These are phyloP conservation scores for Trididemnum clinides DNA, from an alignment of 23 tunicate genomes.

Conservation along the genomic window DNA sequence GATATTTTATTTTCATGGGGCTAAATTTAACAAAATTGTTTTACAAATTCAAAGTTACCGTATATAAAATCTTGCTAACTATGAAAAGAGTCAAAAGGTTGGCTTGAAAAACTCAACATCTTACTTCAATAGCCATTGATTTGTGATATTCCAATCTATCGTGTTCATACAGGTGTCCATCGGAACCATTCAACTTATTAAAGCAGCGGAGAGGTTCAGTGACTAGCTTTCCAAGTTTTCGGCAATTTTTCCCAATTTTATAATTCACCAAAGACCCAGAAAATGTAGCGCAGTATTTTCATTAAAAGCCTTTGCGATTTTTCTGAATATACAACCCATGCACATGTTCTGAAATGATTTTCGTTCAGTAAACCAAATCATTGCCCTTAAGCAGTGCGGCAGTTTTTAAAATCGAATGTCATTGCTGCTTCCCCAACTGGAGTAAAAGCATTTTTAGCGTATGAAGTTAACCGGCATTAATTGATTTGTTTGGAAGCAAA, in stretches of 20 bases:
- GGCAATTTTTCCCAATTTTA: too few relatives aligned
- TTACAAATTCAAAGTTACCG: too few relatives aligned
- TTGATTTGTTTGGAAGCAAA: too few relatives aligned
- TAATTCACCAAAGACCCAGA: not conserved
- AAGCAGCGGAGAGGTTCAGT: not conserved
- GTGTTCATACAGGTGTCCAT: too few relatives aligned
- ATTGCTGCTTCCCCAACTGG: not conserved
- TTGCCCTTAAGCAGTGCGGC: not conserved
- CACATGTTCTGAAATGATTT: too few relatives aligned
- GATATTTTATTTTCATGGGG: not conserved
- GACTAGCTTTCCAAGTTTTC: too few relatives aligned
- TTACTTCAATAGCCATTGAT: too few relatives aligned
- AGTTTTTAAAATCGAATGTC: too few relatives aligned
- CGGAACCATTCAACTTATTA: not conserved
- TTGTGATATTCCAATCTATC: not conserved
- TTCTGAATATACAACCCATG: not conserved
- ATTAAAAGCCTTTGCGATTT: not conserved
- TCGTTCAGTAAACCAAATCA: not conserved
- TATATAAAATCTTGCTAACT: too few relatives aligned
- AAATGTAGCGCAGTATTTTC: not conserved
- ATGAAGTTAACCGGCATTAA: too few relatives aligned
- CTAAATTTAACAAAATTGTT: not conserved
- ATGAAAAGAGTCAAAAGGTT: too few relatives aligned
- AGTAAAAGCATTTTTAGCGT: not conserved
- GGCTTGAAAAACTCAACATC: too few relatives aligned